Evolutionary conservation across 2,797 vertebrate species (phyloP).

Genomic region (Dallia pectoralis): DNA sequence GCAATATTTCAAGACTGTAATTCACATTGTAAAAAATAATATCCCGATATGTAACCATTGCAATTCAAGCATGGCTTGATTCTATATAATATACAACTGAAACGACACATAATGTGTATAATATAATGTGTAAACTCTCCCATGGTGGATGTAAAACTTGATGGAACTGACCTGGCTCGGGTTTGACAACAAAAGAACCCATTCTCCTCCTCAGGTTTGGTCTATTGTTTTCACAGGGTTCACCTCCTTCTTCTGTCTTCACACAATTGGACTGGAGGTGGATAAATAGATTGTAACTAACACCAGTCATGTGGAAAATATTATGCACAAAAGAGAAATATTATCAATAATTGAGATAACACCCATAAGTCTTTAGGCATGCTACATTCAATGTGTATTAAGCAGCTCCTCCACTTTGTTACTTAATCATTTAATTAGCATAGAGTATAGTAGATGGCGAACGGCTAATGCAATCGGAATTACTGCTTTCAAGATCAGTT

Average conservation of each 20-base stretch:
- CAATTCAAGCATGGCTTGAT: background rate
- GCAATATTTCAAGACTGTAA: too few species aligned
- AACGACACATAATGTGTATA: background rate
- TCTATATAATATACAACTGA: background rate
- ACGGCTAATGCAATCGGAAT: background rate
- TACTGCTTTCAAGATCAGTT: conserved; percentile 54
- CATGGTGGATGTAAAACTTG: background rate
- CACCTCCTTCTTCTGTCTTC: conserved; percentile 80
- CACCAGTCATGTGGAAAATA: background rate
- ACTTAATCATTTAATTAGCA: background rate
- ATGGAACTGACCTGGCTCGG: conserved; percentile 77
- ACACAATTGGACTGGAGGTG: conserved; percentile 60
- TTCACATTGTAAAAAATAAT: too few species aligned
- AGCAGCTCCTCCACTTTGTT: background rate
- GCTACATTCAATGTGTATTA: background rate
- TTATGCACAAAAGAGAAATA: background rate
- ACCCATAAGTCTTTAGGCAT: background rate
- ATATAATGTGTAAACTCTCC: background rate
- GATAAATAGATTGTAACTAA: background rate
- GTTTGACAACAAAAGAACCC: conserved; percentile 87
- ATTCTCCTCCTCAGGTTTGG: conserved; percentile 91
- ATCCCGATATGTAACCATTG: too few species aligned
- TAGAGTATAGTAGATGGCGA: background rate
- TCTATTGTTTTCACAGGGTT: conserved; percentile 76
- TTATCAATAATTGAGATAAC: background rate